Conservation (phyloP, 2,113 vertebrate genomes). For the Microcebus jonahi region DNA sequence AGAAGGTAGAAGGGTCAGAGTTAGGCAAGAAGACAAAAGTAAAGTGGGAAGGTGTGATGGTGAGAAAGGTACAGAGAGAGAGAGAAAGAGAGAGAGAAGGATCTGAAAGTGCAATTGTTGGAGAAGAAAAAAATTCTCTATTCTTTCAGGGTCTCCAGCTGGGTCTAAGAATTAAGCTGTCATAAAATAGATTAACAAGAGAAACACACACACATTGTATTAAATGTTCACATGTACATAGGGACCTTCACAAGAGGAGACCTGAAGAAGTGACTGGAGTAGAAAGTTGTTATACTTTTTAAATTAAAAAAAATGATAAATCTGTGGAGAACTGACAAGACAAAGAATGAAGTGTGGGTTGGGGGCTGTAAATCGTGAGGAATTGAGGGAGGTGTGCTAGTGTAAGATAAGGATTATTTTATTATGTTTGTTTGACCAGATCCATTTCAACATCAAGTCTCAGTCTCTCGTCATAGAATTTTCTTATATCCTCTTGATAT, state of each 20-base stretch:
- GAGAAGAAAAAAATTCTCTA: background rate
- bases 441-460: background rate
- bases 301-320: background rate
- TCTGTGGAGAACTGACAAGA: background rate
- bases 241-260: background rate
- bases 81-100: too few relatives aligned
- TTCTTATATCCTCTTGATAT: background rate
- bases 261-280: background rate
- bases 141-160: background rate
- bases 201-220: background rate
- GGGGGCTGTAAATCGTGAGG: background rate
- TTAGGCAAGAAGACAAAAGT: background rate
- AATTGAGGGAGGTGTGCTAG: background rate
- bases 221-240: background rate
- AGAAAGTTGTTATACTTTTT: background rate
- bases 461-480: background rate
- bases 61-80: too few relatives aligned
- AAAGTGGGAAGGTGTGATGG: too few relatives aligned
- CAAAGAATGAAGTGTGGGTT: background rate
- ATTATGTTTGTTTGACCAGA: background rate
- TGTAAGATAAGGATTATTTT: background rate
- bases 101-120: background rate
- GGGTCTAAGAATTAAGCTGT: background rate
- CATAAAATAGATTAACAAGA: background rate
- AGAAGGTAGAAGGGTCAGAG: background rate